Evolutionary conservation across 2,113 vertebrate genomes (phyloP).

Genomic region (Dolichotis patagonum): DNA sequence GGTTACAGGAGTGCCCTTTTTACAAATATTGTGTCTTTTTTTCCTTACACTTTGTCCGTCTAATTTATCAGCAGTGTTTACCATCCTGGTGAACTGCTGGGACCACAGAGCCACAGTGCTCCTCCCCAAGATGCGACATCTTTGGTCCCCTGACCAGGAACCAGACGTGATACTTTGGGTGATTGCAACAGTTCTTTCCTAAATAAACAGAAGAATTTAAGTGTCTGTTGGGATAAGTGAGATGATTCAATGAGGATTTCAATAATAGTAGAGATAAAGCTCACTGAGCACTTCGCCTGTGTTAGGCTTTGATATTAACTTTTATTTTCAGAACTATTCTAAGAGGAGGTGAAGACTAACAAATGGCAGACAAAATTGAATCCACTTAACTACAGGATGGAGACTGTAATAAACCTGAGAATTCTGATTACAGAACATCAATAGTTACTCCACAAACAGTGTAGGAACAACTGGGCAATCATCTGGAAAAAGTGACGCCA

Average conservation of each 20-base stretch:
- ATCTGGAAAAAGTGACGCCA: constrained; percentile 30
- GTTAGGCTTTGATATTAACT: neutral
- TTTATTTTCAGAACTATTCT: constrained; percentile 48
- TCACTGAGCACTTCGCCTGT: neutral
- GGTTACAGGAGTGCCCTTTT: neutral
- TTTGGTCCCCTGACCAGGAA: neutral
- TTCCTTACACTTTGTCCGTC: neutral
- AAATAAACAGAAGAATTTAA: neutral
- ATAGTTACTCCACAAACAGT: constrained; percentile 49
- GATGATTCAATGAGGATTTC: neutral
- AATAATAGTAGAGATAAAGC: neutral
- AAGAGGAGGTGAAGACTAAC: neutral
- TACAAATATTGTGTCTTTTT: no score
- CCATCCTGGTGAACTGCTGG: neutral
- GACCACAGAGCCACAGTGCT: neutral
- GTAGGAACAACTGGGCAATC: constrained; percentile 13
- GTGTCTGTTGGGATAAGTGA: neutral
- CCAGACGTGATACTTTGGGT: neutral
- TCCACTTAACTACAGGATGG: neutral
- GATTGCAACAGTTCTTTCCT: constrained; percentile 30
- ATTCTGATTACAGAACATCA: constrained; percentile 12
- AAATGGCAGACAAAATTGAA: neutral
- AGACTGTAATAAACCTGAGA: constrained; percentile 19
- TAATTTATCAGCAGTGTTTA: neutral
- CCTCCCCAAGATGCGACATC: neutral